Evolutionary conservation across 2,797 vertebrate genomes (phyloP).

Genomic region (Falco columbarius): DNA sequence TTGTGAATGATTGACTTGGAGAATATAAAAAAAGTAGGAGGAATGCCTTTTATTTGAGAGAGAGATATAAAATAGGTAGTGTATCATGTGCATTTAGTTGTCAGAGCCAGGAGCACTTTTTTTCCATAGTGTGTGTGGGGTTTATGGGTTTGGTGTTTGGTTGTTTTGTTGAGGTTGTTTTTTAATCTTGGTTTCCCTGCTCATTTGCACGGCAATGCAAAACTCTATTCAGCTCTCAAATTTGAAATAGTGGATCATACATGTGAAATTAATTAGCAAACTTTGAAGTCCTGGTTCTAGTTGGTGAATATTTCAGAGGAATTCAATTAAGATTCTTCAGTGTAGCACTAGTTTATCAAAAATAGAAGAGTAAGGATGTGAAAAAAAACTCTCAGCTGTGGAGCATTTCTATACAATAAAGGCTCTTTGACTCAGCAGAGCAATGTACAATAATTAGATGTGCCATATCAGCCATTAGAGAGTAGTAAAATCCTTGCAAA

Average conservation of each 20-base stretch:
- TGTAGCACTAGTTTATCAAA: constrained; percentile 46
- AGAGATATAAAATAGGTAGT: background rate
- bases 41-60: background rate
- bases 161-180: background rate
- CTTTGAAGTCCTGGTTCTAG: constrained; percentile 39
- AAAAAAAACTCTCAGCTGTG: constrained; percentile 48
- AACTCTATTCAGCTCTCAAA: constrained; percentile 11
- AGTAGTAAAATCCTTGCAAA: background rate
- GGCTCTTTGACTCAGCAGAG: background rate
- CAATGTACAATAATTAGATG: constrained; percentile 16
- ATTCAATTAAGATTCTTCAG: constrained; percentile 52
- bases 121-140: background rate
- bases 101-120: background rate
- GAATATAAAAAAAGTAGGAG: background rate
- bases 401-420: constrained; percentile 10
- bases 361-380: constrained; percentile 53
- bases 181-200: background rate
- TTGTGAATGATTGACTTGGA: background rate
- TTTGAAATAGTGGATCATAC: constrained; percentile 24
- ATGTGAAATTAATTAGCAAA: constrained; percentile 59
- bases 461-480: constrained; percentile 24
- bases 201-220: constrained; percentile 18
- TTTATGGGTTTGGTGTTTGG: background rate
- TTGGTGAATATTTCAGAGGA: constrained; percentile 66
- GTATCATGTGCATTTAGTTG: background rate